phyloP scores from a whole-genome alignment of 2,113 vertebrate genomes.

The Onychorhynchus coronatus region DNA sequence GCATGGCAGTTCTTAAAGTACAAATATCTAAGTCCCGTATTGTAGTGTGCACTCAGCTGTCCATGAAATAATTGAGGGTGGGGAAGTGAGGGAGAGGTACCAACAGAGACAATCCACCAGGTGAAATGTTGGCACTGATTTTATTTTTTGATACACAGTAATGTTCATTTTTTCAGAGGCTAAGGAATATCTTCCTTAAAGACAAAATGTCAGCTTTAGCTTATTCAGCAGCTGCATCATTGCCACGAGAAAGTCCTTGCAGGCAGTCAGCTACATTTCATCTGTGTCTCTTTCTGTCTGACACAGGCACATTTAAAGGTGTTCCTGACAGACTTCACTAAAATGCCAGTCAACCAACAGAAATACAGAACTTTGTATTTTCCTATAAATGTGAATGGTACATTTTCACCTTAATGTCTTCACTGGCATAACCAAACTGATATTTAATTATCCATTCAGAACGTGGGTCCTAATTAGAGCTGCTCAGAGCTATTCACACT shows the following conservation, averaged over 20 bases:
- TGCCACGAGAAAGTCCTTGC: neutral
- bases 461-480: constrained; percentile 3
- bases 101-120: neutral
- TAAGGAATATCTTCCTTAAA: neutral
- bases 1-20: neutral
- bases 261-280: neutral
- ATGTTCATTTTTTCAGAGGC: neutral
- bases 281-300: neutral
- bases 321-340: neutral
- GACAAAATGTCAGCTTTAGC: neutral
- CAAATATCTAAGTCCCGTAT: neutral
- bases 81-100: neutral
- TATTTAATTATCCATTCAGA: constrained; percentile 39
- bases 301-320: neutral
- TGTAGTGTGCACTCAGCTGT: neutral
- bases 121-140: neutral
- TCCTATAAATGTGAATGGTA: neutral
- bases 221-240: neutral
- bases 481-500: neutral
- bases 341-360: neutral
- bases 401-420: neutral
- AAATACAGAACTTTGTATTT: neutral
- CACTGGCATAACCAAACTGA: neutral
- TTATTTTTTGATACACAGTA: neutral
- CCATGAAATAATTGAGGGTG: neutral